phyloP scores from a whole-genome alignment of 92 coral and sea anemone species.

The Epizoanthus rinbou region DNA sequence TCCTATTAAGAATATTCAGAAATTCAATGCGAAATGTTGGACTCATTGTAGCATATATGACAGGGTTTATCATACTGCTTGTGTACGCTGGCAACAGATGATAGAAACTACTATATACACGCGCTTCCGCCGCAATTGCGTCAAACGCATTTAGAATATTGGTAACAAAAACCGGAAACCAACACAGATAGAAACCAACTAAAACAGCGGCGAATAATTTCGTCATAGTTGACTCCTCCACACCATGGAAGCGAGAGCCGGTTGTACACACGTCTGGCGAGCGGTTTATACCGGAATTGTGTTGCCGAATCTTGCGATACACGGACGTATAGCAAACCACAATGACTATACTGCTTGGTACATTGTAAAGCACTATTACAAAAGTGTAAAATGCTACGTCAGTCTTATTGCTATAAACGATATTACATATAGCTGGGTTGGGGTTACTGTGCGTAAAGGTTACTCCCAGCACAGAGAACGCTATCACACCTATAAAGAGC shows the following conservation, averaged over 20 bases:
- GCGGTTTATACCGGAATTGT: neutral
- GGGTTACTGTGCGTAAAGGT: neutral
- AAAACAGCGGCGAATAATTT: neutral
- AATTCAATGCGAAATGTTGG: neutral
- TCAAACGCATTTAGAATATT: neutral
- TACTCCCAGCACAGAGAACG: neutral
- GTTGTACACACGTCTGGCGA: neutral
- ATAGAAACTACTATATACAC: neutral
- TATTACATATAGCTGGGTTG: neutral
- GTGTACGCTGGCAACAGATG: neutral
- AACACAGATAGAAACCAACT: neutral
- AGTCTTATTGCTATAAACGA: neutral
- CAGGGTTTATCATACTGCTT: too few relatives aligned
- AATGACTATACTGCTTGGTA: neutral
- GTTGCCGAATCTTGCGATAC: neutral
- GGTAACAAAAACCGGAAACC: slow-evolving; percentile 6
- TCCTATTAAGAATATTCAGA: neutral
- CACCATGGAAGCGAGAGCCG: neutral
- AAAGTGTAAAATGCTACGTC: neutral
- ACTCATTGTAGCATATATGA: neutral
- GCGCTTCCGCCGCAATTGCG: slow-evolving; percentile 1
- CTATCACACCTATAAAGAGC: neutral
- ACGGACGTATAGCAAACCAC: neutral
- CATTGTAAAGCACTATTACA: neutral
- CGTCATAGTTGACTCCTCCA: neutral